Conservation (phyloP, 1,140 invertebrate genomes). For the Ditylenchus dipsaci region DNA sequence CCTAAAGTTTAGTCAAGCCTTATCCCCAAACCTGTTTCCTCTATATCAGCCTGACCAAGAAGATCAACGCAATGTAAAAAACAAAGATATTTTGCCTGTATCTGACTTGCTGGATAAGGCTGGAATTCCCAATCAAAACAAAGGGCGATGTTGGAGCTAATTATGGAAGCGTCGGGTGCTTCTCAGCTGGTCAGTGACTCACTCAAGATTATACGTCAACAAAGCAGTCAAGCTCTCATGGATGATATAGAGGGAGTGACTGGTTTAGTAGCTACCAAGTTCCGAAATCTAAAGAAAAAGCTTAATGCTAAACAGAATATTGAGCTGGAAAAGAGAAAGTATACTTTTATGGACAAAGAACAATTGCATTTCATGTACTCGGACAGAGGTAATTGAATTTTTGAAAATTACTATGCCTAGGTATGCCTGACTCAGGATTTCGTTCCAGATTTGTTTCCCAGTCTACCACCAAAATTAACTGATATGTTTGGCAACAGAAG, state of each 20-base stretch:
- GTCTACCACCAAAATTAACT: not conserved
- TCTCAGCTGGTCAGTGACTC: not conserved
- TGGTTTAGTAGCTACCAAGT: not conserved
- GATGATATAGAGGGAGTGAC: not conserved
- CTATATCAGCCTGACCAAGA: not conserved
- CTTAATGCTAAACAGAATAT: not conserved
- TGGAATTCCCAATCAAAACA: not conserved
- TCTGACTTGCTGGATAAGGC: not conserved
- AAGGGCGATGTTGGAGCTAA: not conserved
- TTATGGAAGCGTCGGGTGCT: not conserved
- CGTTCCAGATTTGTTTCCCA: not conserved
- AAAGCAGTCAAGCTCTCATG: not conserved
- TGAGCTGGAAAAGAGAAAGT: not conserved
- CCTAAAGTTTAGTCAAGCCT: not conserved
- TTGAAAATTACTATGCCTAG: not conserved
- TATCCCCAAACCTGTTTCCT: not conserved
- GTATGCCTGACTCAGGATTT: too few relatives aligned
- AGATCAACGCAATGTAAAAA: not conserved
- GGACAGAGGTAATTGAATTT: not conserved
- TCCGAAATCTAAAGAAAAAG: not conserved
- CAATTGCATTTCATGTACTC: slow-evolving; percentile 3
- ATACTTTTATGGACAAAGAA: slow-evolving; percentile 5
- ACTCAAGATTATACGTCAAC: not conserved
- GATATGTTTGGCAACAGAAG: not conserved
- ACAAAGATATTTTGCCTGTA: not conserved